These are phyloP conservation scores for Eilema caniola DNA, from an alignment of 2,888 invertebrate species.

Conservation along the genomic window DNA sequence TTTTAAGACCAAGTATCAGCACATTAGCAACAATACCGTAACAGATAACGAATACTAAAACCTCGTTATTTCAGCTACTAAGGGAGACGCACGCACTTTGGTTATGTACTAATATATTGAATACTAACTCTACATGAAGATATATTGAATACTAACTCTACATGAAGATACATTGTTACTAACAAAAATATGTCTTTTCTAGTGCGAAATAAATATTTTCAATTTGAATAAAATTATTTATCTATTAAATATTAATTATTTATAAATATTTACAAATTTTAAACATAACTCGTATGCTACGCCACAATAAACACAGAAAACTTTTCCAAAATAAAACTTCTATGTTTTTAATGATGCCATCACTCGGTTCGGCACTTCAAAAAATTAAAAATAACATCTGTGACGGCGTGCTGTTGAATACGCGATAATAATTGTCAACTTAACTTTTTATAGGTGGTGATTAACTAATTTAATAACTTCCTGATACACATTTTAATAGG, in stretches of 20 bases:
- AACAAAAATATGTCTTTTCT: too few species aligned
- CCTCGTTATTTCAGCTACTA: slow-evolving; percentile 7
- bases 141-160: too few species aligned
- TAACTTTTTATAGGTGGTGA: background rate
- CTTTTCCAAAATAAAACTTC: slow-evolving; percentile 36
- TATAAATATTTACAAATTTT: slow-evolving; percentile 40
- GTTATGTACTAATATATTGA: too few species aligned
- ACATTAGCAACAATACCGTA: background rate
- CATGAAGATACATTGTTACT: too few species aligned
- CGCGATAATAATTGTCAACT: background rate
- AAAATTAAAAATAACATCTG: background rate
- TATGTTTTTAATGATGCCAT: slow-evolving; percentile 35
- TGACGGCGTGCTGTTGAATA: background rate
- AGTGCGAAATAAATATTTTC: too few species aligned
- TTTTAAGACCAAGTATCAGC: background rate
- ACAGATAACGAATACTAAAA: slow-evolving; percentile 10
- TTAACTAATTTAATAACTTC: background rate
- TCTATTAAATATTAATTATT: too few species aligned
- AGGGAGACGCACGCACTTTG: slow-evolving; percentile 13
- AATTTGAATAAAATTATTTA: slow-evolving; percentile 29
- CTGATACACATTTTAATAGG: background rate
- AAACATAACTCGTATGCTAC: slow-evolving; percentile 36
- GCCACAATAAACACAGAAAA: slow-evolving; percentile 24
- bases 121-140: too few species aligned
- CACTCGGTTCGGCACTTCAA: slow-evolving; percentile 1